Conservation (phyloP, 2,113 vertebrate species). For the Ardeotis arabs region DNA sequence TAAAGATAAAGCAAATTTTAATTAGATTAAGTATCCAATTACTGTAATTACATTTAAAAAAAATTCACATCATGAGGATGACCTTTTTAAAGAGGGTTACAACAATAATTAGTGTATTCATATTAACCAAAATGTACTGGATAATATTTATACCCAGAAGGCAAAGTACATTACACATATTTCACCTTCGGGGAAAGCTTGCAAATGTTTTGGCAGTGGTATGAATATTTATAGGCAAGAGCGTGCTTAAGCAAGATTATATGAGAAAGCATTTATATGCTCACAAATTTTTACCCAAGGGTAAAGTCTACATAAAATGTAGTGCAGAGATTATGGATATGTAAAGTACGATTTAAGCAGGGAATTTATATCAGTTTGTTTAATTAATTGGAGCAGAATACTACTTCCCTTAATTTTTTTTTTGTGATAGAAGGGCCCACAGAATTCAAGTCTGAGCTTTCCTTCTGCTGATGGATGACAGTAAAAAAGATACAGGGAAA, state of each 20-base stretch:
- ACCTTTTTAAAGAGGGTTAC: slow-evolving; percentile 85
- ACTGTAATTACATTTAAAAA: slow-evolving; percentile 84
- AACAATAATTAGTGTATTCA: slow-evolving; percentile 87
- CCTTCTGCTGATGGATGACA: background rate
- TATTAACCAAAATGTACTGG: slow-evolving; percentile 86
- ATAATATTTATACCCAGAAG: slow-evolving; percentile 87
- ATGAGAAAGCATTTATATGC: slow-evolving; percentile 81
- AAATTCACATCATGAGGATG: slow-evolving; percentile 85
- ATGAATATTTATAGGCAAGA: slow-evolving; percentile 86
- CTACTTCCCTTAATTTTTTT: background rate
- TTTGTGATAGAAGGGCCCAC: slow-evolving; percentile 12
- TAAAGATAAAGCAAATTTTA: slow-evolving; percentile 87
- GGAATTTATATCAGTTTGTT: slow-evolving; percentile 79
- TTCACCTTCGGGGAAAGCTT: slow-evolving; percentile 85
- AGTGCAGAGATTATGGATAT: slow-evolving; percentile 80
- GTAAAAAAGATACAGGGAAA: background rate
- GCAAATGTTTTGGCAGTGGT: slow-evolving; percentile 81
- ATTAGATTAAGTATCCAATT: slow-evolving; percentile 90
- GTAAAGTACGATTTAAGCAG: slow-evolving; percentile 71
- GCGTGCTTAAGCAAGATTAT: slow-evolving; percentile 83
- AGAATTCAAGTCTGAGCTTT: slow-evolving; percentile 19
- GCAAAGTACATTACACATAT: slow-evolving; percentile 82
- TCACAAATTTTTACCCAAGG: slow-evolving; percentile 82
- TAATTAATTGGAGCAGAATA: slow-evolving; percentile 78
- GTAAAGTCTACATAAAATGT: slow-evolving; percentile 81